Evolutionary conservation across 2,888 invertebrate genomes (phyloP).

Genomic region (Eudasyphora cyanicolor): DNA sequence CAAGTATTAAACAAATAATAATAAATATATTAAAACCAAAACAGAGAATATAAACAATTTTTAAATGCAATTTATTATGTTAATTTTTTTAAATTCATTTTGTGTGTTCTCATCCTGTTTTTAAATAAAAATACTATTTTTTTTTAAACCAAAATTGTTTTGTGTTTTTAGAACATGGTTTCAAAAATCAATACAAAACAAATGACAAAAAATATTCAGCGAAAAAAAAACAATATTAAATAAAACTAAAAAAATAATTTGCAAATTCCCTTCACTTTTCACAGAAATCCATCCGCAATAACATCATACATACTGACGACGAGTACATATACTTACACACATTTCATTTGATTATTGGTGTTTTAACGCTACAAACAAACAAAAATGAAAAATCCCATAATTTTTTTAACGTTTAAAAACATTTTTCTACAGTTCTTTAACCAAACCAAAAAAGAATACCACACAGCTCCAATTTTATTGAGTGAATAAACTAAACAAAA

Average conservation of each 20-base stretch:
- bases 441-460: conserved; percentile 13
- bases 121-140: conserved; percentile 5
- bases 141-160: conserved; percentile 17
- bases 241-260: neutral
- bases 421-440: conserved; percentile 17
- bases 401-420: conserved; percentile 6
- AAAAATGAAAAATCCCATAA: conserved; percentile 1
- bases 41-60: conserved; percentile 15
- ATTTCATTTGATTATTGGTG: neutral
- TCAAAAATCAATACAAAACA: conserved; percentile 42
- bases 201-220: neutral
- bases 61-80: conserved; percentile 1
- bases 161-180: conserved; percentile 52
- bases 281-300: neutral
- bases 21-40: conserved; percentile 14
- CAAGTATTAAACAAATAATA: conserved; percentile 38
- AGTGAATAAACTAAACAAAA: neutral
- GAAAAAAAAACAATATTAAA: neutral
- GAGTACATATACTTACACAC: too few species aligned
- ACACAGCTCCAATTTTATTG: conserved; percentile 31
- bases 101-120: neutral
- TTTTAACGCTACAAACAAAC: conserved; percentile 4
- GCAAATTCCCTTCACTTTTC: neutral
- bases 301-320: too few species aligned
- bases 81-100: neutral